Evolutionary conservation across 2,888 invertebrate species (phyloP).

Genomic region (Palloptera scutellata): DNA sequence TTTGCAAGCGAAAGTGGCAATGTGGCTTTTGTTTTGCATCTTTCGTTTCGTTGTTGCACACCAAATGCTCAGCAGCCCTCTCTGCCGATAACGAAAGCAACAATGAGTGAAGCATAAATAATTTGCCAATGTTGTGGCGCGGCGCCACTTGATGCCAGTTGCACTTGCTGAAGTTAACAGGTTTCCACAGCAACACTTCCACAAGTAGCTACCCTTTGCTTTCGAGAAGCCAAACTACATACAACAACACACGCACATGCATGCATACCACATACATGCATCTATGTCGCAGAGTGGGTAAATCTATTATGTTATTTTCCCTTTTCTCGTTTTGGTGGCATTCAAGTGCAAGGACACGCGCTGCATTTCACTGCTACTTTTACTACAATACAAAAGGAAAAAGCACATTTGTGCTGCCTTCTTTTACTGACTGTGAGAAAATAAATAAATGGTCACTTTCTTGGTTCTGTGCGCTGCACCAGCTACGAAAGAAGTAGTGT

Average conservation of each 20-base stretch:
- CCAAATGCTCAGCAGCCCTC: too few species aligned
- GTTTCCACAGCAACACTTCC: slow-evolving; percentile 1
- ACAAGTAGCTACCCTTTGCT: background rate
- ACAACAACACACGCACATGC: too few species aligned
- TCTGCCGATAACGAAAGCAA: slow-evolving; percentile 1
- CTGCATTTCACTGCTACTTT: background rate
- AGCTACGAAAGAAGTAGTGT: background rate
- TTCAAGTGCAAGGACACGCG: slow-evolving; percentile 11
- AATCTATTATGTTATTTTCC: too few species aligned
- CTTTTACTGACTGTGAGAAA: too few species aligned
- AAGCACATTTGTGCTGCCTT: too few species aligned
- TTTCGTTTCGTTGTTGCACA: background rate
- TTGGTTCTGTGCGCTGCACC: background rate
- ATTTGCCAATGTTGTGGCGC: slow-evolving; percentile 14
- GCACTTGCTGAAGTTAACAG: background rate
- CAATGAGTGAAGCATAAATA: slow-evolving; percentile 24
- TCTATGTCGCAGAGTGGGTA: too few species aligned
- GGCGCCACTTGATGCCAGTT: background rate
- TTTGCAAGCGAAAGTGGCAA: slow-evolving; percentile 4
- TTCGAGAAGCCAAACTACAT: too few species aligned
- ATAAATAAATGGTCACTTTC: too few species aligned
- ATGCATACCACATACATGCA: too few species aligned
- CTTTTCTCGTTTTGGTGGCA: background rate
- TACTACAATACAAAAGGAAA: background rate
- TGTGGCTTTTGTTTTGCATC: slow-evolving; percentile 4